These are phyloP conservation scores for Ceyx erithaca DNA, from an alignment of 2,797 vertebrate genomes.

Conservation along the genomic window DNA sequence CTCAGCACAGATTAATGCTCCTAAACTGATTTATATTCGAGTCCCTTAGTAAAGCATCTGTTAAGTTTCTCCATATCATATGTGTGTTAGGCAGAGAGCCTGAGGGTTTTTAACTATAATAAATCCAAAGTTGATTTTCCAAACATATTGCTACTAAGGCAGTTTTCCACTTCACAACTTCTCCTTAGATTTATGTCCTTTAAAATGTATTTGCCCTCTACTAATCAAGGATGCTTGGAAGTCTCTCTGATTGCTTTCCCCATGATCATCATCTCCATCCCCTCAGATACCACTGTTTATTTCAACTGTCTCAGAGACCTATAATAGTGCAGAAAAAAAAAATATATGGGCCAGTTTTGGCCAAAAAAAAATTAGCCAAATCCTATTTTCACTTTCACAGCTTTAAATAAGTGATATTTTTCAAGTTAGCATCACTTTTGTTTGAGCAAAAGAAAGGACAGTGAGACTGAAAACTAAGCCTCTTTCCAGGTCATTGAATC, in stretches of 20 bases:
- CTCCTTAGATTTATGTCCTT: constrained; percentile 12
- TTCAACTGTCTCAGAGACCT: background rate
- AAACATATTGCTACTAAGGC: background rate
- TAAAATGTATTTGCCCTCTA: constrained; percentile 26
- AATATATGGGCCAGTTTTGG: background rate
- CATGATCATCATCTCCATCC: background rate
- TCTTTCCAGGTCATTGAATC: background rate
- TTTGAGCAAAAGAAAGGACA: background rate
- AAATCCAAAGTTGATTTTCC: constrained; percentile 46
- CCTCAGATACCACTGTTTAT: background rate
- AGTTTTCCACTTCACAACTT: constrained; percentile 7
- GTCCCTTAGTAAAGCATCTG: constrained; percentile 38
- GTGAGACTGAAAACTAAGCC: background rate
- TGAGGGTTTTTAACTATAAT: constrained; percentile 34
- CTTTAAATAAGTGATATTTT: background rate
- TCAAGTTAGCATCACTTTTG: background rate
- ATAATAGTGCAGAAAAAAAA: background rate
- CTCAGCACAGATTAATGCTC: constrained; percentile 14
- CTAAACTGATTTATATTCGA: constrained; percentile 37
- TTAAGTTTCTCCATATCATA: constrained; percentile 15
- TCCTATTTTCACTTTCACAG: background rate
- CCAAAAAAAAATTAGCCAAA: background rate
- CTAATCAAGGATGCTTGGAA: constrained; percentile 26
- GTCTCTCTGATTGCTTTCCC: constrained; percentile 26
- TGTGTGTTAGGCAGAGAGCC: constrained; percentile 17